Evolutionary conservation across 2,888 invertebrate genomes (phyloP).

Genomic region (Atethmia centrago): DNA sequence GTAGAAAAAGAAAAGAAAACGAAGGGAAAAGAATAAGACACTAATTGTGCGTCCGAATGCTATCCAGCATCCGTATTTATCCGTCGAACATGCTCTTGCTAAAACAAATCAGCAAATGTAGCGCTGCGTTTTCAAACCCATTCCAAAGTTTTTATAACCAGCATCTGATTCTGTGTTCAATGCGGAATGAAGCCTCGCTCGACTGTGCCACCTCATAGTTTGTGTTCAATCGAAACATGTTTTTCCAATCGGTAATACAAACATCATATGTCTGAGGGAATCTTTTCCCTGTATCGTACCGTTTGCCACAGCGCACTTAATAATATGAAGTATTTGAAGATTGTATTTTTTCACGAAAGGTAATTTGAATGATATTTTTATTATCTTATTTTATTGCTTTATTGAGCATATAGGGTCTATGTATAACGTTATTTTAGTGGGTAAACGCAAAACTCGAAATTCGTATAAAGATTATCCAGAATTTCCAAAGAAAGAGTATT

Average conservation of each 20-base stretch:
- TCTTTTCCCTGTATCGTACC: constrained; percentile 18
- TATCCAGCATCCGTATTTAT: no score
- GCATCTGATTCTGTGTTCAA: constrained; percentile 19
- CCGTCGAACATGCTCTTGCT: background rate
- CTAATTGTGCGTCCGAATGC: background rate
- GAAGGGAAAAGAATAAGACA: no score
- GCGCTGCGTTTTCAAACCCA: constrained; percentile 23
- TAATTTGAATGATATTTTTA: constrained; percentile 24
- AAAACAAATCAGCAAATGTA: constrained; percentile 20
- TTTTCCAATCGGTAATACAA: constrained; percentile 54
- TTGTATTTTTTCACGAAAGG: constrained; percentile 31
- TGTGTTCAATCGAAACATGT: constrained; percentile 43
- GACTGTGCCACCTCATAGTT: constrained; percentile 46
- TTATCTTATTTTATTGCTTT: constrained; percentile 10
- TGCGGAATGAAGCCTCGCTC: constrained; percentile 19
- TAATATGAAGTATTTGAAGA: constrained; percentile 11
- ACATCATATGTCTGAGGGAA: constrained; percentile 36
- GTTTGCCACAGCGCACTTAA: constrained; percentile 24
- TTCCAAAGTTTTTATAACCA: constrained; percentile 18
- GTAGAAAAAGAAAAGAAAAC: background rate
- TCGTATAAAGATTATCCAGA: background rate
- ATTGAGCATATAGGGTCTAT: background rate
- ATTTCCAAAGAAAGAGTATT: background rate
- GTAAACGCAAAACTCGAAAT: background rate
- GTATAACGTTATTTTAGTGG: background rate